phyloP scores from a whole-genome alignment of 1,140 invertebrate genomes.

The Arctopsyche grandis region DNA sequence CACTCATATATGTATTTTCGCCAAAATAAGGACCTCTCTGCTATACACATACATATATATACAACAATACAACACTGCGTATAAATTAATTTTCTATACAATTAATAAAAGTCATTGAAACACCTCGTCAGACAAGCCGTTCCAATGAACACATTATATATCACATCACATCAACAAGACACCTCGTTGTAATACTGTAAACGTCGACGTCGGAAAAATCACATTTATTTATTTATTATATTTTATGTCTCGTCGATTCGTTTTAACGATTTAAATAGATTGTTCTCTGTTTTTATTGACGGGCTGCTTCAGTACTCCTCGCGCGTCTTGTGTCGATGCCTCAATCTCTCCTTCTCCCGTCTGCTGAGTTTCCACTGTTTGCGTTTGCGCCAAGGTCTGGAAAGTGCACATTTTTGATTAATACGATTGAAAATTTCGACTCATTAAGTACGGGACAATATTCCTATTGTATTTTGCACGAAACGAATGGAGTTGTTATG shows the following conservation, averaged over 20 bases:
- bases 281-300: not conserved
- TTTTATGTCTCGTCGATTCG: not conserved
- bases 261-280: not conserved
- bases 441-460: too few species aligned
- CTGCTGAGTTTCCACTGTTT: slow-evolving; percentile 44
- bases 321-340: slow-evolving; percentile 41
- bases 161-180: slow-evolving; percentile 35
- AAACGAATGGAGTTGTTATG: not conserved
- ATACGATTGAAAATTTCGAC: too few species aligned
- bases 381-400: slow-evolving; percentile 48
- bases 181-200: slow-evolving; percentile 31
- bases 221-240: slow-evolving; percentile 5
- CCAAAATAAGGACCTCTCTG: not conserved
- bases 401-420: slow-evolving; percentile 17
- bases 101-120: slow-evolving; percentile 20
- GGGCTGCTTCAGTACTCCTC: not conserved
- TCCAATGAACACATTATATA: slow-evolving; percentile 30
- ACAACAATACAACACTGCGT: not conserved
- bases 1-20: not conserved
- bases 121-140: slow-evolving; percentile 17
- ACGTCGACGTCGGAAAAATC: not conserved
- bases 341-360: slow-evolving; percentile 46
- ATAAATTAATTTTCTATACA: slow-evolving; percentile 16
- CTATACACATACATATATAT: not conserved
- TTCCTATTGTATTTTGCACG: too few species aligned